Evolutionary conservation across 2,888 invertebrate species (phyloP), one percentile per base, ranked within the genome.

Genomic region (Drosophila yooni): DNA sequence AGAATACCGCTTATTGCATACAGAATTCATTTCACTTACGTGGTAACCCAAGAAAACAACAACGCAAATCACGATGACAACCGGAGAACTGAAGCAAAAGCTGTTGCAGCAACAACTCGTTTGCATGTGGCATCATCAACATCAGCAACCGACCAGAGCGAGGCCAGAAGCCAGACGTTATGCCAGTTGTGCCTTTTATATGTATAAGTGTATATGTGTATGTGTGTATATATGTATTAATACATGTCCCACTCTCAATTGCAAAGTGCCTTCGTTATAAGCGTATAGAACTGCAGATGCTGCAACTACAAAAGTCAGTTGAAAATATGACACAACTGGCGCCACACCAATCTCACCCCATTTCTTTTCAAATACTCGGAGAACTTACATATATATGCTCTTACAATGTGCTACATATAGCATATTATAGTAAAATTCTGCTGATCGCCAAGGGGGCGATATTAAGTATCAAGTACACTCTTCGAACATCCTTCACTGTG

Each of bases 71-170:
- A 63, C 71, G 64, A 72, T 77, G 69, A 62, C 67, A 72, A 48
- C 59, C 57, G 59, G 52, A 74, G 58, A 71, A 71, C 65, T 69
- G 68, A 58, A 54, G 56, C 54, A 63, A 70, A 65, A 75, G 56
- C 63, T 50, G 63, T 43, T 51, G 63, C 60, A 63, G 36, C 62
- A 74, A 66, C 75, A 82, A 75, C 79, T 81, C 81, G 76, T 82
- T 81, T 81, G 81, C 83, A 82, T 82, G 74, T 71, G 76, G 80
- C 74, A 81, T 70, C 74, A 71, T 61, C 70, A 69, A 64, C 79
- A 77, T 29, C 69, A 63, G 64, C 60, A 58, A 27, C 66, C 70
- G 51, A 61, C 40, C 70, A 68, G 50, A 68, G 66, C 63, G 62
- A 73, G 58, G 58, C 52, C 64, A 76, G 54, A 70, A 60, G 46